Base-by-base conservation (phyloP, 1,140 invertebrate species). In the Orius insidiosus region DNA sequence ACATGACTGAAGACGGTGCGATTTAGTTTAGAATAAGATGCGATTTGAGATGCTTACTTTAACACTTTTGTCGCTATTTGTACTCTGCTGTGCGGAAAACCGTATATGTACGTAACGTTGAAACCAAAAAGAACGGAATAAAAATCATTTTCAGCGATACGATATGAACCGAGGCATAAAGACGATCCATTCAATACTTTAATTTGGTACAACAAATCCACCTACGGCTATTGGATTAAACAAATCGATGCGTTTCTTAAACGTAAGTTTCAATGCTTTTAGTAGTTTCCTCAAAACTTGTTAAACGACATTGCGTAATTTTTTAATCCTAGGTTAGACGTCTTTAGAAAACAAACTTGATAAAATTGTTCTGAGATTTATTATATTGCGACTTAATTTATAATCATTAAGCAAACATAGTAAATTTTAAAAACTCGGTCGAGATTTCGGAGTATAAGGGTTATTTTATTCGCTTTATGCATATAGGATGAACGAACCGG, bases 231-330 rank as follows among this genome's bases (percentile, higher is more conserved):
- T 53, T n/a, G 52, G 52, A 45, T 33, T 14, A 44, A 50, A 30
- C 41, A 49, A 36, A 45, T 53, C 13, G 52, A 53, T 36, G 50
- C 50, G 24, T 50, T 47, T 14, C 16, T 53, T 11, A 49, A 53
- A 53, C 45, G 52, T 51, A 41, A 40, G 18, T 32, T 13, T 18
- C n/a, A n/a, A 42, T 43, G 15, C 15, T 7, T 33, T 14, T 16
- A 2, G 10, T 9, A n/a, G 18, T 19, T 19, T 47, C n/a, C 6
- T n/a, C n/a, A n/a, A 47, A 43, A 36, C 35, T 9, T 36, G 35
- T 13, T 4, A 13, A 13, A 36, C 14, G 3, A 36, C 3, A 36
- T 13, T 36, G 35, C n/a, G 35, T 15, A 13, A 11, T 43, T 24
- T 30, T n/a, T 13, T 31, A 43, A 24, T 37, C 34, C 2, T 10